These are phyloP conservation scores for Eilema caniola DNA, from an alignment of 2,888 invertebrate species.

Conservation along the genomic window DNA sequence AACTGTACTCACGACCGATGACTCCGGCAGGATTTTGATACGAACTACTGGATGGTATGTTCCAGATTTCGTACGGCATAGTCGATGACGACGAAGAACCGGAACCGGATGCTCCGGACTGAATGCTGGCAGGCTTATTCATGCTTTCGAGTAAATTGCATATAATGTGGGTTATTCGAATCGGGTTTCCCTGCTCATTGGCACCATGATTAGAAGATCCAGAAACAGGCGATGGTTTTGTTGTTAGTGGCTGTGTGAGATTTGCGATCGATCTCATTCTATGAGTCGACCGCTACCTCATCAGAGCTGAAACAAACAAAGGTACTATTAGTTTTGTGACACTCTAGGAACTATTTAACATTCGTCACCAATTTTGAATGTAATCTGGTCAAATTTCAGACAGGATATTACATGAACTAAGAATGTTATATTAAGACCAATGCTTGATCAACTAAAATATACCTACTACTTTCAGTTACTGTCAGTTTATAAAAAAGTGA, in stretches of 20 bases:
- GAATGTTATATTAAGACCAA: background rate
- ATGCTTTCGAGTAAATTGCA: slow-evolving; percentile 86
- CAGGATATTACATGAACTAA: background rate
- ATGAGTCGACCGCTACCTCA: slow-evolving; percentile 67
- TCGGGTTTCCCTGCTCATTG: slow-evolving; percentile 69
- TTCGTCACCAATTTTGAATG: slow-evolving; percentile 15
- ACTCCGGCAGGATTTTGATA: slow-evolving; percentile 70
- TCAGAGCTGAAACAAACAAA: slow-evolving; percentile 75
- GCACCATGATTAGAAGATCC: slow-evolving; percentile 62
- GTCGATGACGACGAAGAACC: slow-evolving; percentile 70
- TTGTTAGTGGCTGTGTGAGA: slow-evolving; percentile 74
- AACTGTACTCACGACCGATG: slow-evolving; percentile 72
- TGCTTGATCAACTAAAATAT: too few species aligned
- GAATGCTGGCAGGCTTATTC: slow-evolving; percentile 77
- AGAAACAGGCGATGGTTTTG: slow-evolving; percentile 53
- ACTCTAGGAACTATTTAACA: slow-evolving; percentile 31
- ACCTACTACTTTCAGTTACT: too few species aligned
- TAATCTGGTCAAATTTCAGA: background rate
- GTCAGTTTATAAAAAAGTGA: too few species aligned
- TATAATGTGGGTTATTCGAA: slow-evolving; percentile 80
- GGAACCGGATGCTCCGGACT: slow-evolving; percentile 61
- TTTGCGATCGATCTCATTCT: slow-evolving; percentile 82
- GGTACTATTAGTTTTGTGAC: slow-evolving; percentile 43
- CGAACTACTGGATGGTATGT: slow-evolving; percentile 71
- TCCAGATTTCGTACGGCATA: slow-evolving; percentile 81